Base-by-base conservation (phyloP, 2,113 vertebrate species). In the Nannobrachium achirus region DNA sequence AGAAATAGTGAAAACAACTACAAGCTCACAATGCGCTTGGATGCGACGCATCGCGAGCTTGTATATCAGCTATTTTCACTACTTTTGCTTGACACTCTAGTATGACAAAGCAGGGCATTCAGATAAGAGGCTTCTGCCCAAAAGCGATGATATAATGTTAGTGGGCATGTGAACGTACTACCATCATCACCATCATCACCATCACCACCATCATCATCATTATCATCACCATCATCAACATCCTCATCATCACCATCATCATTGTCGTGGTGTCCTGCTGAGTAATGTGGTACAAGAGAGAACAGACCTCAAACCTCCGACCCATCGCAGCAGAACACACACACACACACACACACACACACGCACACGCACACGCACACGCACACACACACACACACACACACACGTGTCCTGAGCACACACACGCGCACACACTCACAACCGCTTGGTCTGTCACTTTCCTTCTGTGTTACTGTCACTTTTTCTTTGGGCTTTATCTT, bases 401-500 rank as follows among this genome's bases (percentile, higher is more conserved):
- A 11, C 45, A 19, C 19, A 9, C 13, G 7, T 9, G n/a, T n/a
- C n/a, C n/a, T n/a, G n/a, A n/a, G 38, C 55, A 13, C 20, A 4
- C 56, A 57, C 38, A 2, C 25, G 38, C 25, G 10, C 38, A 5
- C 11, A 7, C 40, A 42, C n/a, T 15, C 38, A 41, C 38, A 38
- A 10, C 5, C 3, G 7, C 52, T 62, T 50, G 60, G 73, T 76
- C 63, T 73, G 38, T 75, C 75, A 76, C 73, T 53, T 49, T 41
- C 68, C 63, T 60, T 59, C 61, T 73, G 74, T 84, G 72, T 71
- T 73, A 76, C 65, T 74, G 58, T 89, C 75, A 82, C 53, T 66
- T 84, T 89, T 88, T 74, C 68, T 70, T 89, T 86, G 77, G 80
- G 79, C 86, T 88, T 91, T 90, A 90, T 89, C 73, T 93, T 93